Evolutionary conservation across 2,888 invertebrate species (phyloP).

Genomic region (Ophioninae sp.): DNA sequence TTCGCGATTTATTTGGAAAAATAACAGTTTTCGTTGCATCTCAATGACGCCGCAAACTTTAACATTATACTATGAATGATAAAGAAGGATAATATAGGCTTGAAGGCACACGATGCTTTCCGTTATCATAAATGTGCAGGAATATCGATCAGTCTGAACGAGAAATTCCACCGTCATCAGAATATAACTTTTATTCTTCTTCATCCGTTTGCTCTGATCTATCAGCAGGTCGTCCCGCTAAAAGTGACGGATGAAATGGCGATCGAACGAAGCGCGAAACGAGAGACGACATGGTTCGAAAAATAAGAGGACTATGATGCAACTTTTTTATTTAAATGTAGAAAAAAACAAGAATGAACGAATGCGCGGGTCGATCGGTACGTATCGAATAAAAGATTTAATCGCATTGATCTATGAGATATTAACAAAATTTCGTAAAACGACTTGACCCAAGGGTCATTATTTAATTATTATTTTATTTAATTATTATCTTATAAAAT

Average conservation of each 20-base stretch:
- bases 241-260: neutral
- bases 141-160: constrained; percentile 28
- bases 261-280: neutral
- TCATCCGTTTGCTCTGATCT: neutral
- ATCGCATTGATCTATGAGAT: neutral
- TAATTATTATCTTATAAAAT: neutral
- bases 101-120: neutral
- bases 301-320: neutral
- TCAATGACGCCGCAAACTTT: no score
- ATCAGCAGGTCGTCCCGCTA: neutral
- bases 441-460: neutral
- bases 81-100: no score
- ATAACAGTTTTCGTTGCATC: no score
- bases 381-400: neutral
- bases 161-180: constrained; percentile 1
- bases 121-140: neutral
- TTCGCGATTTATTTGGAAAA: no score
- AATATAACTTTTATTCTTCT: neutral
- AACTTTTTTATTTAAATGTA: neutral
- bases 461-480: neutral
- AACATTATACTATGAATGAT: no score
- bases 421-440: neutral
- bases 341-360: neutral
- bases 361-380: neutral
- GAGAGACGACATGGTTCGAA: neutral